These are phyloP conservation scores for Eilema griseolum DNA, from an alignment of 2,888 invertebrate genomes.

Conservation along the genomic window DNA sequence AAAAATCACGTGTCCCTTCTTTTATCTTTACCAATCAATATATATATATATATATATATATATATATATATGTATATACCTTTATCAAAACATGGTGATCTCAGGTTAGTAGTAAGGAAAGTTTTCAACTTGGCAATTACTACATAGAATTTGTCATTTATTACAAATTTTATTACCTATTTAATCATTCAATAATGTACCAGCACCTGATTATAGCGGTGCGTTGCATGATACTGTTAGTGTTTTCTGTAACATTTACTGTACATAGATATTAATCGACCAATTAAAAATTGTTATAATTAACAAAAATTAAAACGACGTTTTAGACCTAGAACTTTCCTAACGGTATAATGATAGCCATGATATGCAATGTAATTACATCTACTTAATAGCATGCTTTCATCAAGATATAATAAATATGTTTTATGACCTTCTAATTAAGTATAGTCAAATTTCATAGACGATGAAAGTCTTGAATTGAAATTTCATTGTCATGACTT, in stretches of 20 bases:
- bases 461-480: not conserved
- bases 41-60: not conserved
- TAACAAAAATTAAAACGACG: not conserved
- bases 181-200: not conserved
- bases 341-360: not conserved
- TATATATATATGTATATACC: no score
- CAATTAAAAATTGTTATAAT: not conserved
- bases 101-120: not conserved
- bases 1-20: not conserved
- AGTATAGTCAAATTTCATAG: not conserved
- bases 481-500: not conserved
- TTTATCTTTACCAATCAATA: not conserved
- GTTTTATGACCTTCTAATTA: not conserved
- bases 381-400: not conserved
- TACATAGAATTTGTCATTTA: not conserved
- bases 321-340: not conserved
- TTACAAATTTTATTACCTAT: not conserved
- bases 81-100: not conserved
- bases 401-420: not conserved
- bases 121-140: not conserved
- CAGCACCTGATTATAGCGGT: not conserved
- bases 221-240: not conserved
- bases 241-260: not conserved
- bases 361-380: not conserved
- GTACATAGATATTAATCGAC: not conserved